Evolutionary conservation across 2,888 invertebrate genomes (phyloP).

Genomic region (Isotomurus palustris): DNA sequence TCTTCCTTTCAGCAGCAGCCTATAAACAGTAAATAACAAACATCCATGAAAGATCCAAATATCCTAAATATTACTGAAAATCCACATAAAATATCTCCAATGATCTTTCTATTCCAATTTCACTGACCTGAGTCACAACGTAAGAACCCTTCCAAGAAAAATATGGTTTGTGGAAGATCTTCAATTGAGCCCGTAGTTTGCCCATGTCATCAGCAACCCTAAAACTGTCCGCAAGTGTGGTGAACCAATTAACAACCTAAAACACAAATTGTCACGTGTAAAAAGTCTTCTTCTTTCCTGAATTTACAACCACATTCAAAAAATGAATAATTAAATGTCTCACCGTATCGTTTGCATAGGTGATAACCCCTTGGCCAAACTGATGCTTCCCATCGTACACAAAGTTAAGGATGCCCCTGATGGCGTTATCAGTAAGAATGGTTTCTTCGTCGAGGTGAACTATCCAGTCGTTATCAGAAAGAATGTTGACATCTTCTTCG

Average conservation of each 20-base stretch:
- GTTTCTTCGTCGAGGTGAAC: conserved; percentile 98
- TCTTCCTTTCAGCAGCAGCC: conserved; percentile 83
- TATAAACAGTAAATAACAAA: conserved; percentile 51
- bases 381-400: conserved; percentile 89
- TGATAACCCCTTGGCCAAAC: conserved; percentile 92
- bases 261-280: conserved; percentile 12
- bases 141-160: conserved; percentile 99
- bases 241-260: conserved; percentile 87
- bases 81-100: neutral
- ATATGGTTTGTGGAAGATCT: conserved; percentile 86
- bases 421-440: conserved; percentile 82
- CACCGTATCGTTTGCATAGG: conserved; percentile 86
- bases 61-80: neutral
- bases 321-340: neutral
- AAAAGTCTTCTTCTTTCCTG: neutral
- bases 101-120: neutral
- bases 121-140: conserved; percentile 84
- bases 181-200: conserved; percentile 85
- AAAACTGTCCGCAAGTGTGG: conserved; percentile 91
- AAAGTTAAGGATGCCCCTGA: conserved; percentile 87
- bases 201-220: conserved; percentile 98
- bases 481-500: conserved; percentile 77
- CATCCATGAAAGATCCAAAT: neutral
- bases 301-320: neutral
- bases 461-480: conserved; percentile 88